Evolutionary conservation across 2,888 invertebrate species (phyloP).

Genomic region (Polia nebulosa): DNA sequence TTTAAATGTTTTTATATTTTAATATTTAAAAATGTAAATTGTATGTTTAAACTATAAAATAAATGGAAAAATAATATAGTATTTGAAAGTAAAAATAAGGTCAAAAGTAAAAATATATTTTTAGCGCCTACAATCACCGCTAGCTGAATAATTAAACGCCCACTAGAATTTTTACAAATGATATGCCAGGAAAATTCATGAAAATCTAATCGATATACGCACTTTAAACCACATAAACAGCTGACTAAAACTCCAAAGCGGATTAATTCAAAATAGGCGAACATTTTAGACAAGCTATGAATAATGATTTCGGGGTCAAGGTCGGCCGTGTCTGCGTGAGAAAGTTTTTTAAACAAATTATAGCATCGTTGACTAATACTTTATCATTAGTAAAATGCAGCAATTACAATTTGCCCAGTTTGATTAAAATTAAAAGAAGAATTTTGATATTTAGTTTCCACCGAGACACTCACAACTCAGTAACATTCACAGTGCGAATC

Average conservation of each 20-base stretch:
- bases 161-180: not conserved
- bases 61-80: too few species aligned
- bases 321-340: slow-evolving; percentile 4
- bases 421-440: not conserved
- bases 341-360: slow-evolving; percentile 22
- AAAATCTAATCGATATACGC: slow-evolving; percentile 42
- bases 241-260: not conserved
- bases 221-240: slow-evolving; percentile 4
- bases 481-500: not conserved
- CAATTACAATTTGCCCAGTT: not conserved
- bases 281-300: slow-evolving; percentile 44
- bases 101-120: not conserved
- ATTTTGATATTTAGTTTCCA: too few species aligned
- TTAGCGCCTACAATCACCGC: not conserved
- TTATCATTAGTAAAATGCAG: too few species aligned
- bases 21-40: too few species aligned
- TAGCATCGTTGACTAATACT: too few species aligned
- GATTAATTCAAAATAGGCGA: slow-evolving; percentile 34
- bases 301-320: slow-evolving; percentile 50
- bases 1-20: too few species aligned
- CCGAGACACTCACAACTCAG: too few species aligned
- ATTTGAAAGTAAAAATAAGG: slow-evolving; percentile 27
- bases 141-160: not conserved
- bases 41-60: too few species aligned
- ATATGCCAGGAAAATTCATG: slow-evolving; percentile 38